These are phyloP conservation scores for Diadema setosum DNA, from an alignment of 35 echinoderm and acorn worm species.

Conservation along the genomic window DNA sequence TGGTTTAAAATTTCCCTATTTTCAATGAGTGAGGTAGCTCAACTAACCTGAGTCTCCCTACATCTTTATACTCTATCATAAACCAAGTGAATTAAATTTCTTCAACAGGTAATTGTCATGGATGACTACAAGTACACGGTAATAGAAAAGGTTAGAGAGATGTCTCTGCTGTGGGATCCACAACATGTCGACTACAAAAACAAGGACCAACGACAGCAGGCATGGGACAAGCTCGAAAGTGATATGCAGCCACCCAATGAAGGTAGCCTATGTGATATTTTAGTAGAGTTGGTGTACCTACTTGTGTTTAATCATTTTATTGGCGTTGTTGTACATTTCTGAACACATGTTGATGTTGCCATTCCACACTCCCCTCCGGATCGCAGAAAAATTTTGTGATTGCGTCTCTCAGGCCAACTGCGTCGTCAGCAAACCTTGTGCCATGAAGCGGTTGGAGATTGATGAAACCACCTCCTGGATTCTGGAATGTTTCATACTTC, in stretches of 20 bases:
- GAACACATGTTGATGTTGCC: conserved; percentile 8
- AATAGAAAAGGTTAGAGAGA: conserved; percentile 39
- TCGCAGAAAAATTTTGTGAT: conserved; percentile 2
- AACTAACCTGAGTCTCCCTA: too few relatives aligned
- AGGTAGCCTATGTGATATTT: background rate
- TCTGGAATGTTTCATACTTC: too few relatives aligned
- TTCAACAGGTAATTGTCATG: conserved; percentile 8
- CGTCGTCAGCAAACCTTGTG: conserved; percentile 10
- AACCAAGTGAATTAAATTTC: background rate
- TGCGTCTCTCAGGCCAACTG: conserved; percentile 14
- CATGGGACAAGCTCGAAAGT: conserved; percentile 35
- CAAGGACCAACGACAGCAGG: conserved; percentile 36
- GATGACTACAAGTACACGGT: conserved; percentile 49
- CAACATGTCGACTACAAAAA: conserved; percentile 44
- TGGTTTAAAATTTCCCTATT: too few relatives aligned
- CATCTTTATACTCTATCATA: background rate
- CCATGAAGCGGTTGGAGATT: conserved; percentile 11
- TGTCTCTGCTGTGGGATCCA: conserved; percentile 46
- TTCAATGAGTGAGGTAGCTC: too few relatives aligned
- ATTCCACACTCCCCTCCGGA: conserved; percentile 4
- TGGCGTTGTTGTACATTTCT: background rate
- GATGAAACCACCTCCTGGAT: background rate
- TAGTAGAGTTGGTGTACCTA: background rate
- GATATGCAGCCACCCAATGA: background rate
- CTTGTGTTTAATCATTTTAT: too few relatives aligned